These are phyloP conservation scores for Madoqua kirkii DNA, from an alignment of 2,113 vertebrate species.

Conservation along the genomic window DNA sequence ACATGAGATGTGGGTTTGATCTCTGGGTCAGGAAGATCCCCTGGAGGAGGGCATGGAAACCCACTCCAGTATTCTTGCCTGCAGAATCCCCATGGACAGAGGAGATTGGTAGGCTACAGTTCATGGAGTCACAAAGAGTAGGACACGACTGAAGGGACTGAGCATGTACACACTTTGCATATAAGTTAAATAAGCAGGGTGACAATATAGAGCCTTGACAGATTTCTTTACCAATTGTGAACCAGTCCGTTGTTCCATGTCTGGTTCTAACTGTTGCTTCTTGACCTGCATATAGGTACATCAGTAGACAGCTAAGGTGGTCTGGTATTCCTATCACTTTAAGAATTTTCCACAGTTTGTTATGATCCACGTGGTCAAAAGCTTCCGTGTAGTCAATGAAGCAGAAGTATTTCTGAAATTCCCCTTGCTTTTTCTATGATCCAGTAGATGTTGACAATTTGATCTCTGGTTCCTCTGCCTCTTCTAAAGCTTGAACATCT, in stretches of 20 bases:
- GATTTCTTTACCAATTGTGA: neutral
- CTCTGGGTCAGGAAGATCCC: neutral
- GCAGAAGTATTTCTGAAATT: neutral
- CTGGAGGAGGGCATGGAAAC: neutral
- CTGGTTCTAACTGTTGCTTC: neutral
- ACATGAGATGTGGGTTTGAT: neutral
- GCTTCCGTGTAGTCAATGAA: neutral
- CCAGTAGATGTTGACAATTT: neutral
- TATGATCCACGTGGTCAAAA: neutral
- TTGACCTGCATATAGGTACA: neutral
- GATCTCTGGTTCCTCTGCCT: neutral
- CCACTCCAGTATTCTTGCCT: neutral
- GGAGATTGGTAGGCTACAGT: neutral
- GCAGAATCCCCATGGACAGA: neutral
- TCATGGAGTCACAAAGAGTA: neutral
- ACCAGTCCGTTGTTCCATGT: neutral
- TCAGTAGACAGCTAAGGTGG: neutral
- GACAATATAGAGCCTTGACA: neutral
- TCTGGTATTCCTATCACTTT: neutral
- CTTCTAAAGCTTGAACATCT: neutral
- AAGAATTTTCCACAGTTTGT: neutral
- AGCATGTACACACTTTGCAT: neutral
- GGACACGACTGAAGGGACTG: neutral
- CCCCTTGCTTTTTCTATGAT: neutral
- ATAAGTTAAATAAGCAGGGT: neutral